phyloP scores from a whole-genome alignment of 2,888 invertebrate species.

The Synanthedon formicaeformis region DNA sequence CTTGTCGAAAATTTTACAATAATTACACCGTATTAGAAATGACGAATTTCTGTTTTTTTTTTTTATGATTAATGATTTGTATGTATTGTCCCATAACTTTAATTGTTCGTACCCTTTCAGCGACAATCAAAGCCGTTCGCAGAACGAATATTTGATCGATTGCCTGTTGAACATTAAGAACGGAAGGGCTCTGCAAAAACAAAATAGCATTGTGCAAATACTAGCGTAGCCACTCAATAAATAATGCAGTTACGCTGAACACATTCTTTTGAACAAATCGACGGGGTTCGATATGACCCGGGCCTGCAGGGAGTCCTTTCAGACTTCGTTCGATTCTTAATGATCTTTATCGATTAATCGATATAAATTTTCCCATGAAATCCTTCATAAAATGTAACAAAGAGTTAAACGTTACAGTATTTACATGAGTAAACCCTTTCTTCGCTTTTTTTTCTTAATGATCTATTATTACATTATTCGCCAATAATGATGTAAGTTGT shows the following conservation, averaged over 20 bases:
- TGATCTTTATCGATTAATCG: constrained; percentile 51
- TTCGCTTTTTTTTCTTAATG: constrained; percentile 14
- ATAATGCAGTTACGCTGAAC: constrained; percentile 20
- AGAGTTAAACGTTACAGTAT: constrained; percentile 37
- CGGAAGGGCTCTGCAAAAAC: constrained; percentile 43
- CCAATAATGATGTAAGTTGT: constrained; percentile 20
- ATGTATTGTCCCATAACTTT: background rate
- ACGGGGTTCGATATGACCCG: constrained; percentile 24
- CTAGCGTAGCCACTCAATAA: constrained; percentile 20
- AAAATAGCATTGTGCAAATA: constrained; percentile 43
- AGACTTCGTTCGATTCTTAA: constrained; percentile 47
- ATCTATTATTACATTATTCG: constrained; percentile 9
- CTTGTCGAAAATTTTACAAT: no score
- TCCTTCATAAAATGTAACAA: constrained; percentile 27
- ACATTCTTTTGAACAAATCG: constrained; percentile 25
- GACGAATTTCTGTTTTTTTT: background rate
- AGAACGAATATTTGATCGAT: constrained; percentile 61
- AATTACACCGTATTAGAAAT: background rate
- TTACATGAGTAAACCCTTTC: background rate
- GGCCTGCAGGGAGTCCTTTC: constrained; percentile 37
- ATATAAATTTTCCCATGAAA: constrained; percentile 32
- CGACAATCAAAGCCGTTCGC: constrained; percentile 26
- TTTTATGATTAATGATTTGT: constrained; percentile 2
- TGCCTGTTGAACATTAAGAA: constrained; percentile 33
- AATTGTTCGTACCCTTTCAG: constrained; percentile 9